Base-by-base conservation (phyloP, 2,888 invertebrate species). In the Drosophila barbarae region DNA sequence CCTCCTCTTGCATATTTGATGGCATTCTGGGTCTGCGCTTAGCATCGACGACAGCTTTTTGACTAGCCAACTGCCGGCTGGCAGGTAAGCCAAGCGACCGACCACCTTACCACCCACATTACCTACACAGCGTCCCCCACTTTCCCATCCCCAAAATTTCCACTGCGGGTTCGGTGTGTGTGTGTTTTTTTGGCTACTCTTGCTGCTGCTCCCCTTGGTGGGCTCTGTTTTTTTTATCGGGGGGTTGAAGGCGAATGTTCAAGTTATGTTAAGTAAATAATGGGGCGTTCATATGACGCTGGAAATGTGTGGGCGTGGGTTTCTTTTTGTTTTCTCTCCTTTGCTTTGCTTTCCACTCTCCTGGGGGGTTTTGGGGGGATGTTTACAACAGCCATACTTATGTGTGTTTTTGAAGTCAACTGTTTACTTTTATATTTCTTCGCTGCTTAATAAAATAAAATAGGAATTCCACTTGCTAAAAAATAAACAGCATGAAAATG, bases 221-320 rank as follows among this genome's bases (percentile, higher is more conserved):
- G 41, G 30, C 21, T 54, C 41, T 21, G 21, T 21, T 39, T 35
- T 63, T 60, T 39, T 54, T 32, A 47, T 39, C 35, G 26, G 21
- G 66, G 34, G 26, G 13, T 34, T 41, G 46, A 64, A 64, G 71
- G 74, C 70, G 71, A 74, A 75, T 84, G 79, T 85, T 84, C 84
- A 85, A 85, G 81, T 81, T 81, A 77, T 79, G 83, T 84, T 84
- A 84, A 85, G 84, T 84, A 84, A 84, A 84, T 84, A 84, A 84
- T 84, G 85, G 82, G 80, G 85, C 83, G 85, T 83, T 82, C 79
- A 80, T 80, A 81, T 83, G 79, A 80, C 74, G 72, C 71, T 71
- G 70, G 61, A 53, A 60, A 39, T 52, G 59, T 59, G 54, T 52
- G 70, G 58, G 63, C 51, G 60, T 41, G 39, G 52, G 57, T 50